Base-by-base conservation (phyloP, 53 echinoderm and acorn worm genomes). In the Stichopus horrens region DNA sequence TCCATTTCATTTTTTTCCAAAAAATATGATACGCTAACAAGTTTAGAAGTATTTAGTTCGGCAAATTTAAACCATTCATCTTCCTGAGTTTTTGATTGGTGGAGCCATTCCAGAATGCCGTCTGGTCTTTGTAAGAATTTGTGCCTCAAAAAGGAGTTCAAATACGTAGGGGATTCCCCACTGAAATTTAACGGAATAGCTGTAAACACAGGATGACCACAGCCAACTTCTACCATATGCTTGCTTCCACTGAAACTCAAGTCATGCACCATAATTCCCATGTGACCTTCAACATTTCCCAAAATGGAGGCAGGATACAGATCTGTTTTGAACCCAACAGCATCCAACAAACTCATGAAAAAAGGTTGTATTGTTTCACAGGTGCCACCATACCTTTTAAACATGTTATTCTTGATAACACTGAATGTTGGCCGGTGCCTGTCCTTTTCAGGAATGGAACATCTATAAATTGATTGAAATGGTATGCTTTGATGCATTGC, bases 171-270 rank as follows among this genome's bases (percentile, higher is more conserved):
- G 14, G 88, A 88, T 78, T 88, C 88, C 23, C 60, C 11, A 20
- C 78, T 52, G 37, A 88, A 88, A 52, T 78, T 65, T 23, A 88
- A 77, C 21, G 88, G 78, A 37, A 88, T 79, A 11, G 88, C 88
- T 18, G 23, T 53, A 23, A 88, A 88, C 55, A 63, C 23, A 9
- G 88, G 88, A 88, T 78, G 78, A 6, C 76, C 88, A 88, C 76
- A 88, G 7, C 88, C 88, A 5, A 88, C 88, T 11, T 88, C 88
- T 5, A 78, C 88, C 16, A 78, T 37, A 55, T 76, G 77, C 37
- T 52, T 60, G 16, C 77, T 77, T 0, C 88, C 88, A 6, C 78
- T 23, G 18, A 21, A 21, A n/a, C 23, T 37, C 11, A 88, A 59
- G 76, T 88, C 37, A 5, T 56, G 10, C n/a, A 23, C 88, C 21